A percentile compares a stretch with the other conserved stretches of the same genome.
Evolutionary conservation across 1,140 invertebrate species (phyloP).

Genomic region (Lasioglossum baleicum): DNA sequence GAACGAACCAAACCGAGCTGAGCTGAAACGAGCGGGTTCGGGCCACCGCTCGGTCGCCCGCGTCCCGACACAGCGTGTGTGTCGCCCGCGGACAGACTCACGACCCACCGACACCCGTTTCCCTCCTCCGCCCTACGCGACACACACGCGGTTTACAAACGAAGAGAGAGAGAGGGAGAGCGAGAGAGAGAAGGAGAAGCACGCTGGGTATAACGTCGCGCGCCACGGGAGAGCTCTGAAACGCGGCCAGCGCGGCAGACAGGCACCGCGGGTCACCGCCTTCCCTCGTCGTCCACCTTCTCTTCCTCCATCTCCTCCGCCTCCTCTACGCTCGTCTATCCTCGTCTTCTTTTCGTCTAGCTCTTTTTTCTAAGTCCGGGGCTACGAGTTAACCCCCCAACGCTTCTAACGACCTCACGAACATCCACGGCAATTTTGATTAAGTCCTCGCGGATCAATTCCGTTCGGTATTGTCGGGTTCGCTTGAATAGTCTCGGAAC

Average conservation of each 20-base stretch:
- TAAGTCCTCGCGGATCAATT: too few species aligned
- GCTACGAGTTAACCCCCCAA: too few species aligned
- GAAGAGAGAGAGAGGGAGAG: not conserved
- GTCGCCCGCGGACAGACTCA: conserved; percentile 35
- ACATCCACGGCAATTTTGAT: too few species aligned
- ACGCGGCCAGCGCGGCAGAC: conserved; percentile 70
- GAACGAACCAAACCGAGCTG: not conserved
- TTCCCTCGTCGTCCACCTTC: conserved; percentile 55
- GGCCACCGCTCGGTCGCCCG: too few species aligned
- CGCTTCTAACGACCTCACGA: too few species aligned
- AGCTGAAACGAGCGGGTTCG: too few species aligned
- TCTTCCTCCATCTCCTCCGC: conserved; percentile 13
- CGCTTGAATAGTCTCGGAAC: too few species aligned
- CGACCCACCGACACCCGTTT: conserved; percentile 41
- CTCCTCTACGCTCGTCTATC: conserved; percentile 11
- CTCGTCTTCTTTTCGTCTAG: conserved; percentile 13
- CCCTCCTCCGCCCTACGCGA: conserved; percentile 31
- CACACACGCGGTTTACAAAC: conserved; percentile 15
- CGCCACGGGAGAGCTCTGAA: conserved; percentile 62
- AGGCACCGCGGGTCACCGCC: conserved; percentile 72
- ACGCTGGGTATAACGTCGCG: too few species aligned
- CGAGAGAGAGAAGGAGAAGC: not conserved
- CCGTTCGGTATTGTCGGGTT: too few species aligned
- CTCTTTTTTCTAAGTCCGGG: not conserved
- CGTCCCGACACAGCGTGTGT: conserved; percentile 2